phyloP scores from a whole-genome alignment of 2,888 invertebrate genomes.

The Calliphora vomitoria region DNA sequence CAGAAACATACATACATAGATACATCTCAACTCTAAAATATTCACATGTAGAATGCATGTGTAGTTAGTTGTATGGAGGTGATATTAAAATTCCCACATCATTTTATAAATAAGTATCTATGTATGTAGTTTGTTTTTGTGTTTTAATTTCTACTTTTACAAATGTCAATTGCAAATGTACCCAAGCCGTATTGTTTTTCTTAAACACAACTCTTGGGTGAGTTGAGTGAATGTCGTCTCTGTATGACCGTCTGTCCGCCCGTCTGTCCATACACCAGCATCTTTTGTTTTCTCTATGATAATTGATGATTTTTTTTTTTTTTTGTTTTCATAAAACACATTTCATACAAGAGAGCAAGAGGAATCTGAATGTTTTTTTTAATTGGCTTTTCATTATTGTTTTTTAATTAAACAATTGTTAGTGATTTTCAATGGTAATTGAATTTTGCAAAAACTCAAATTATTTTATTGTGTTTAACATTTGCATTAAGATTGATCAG shows the following conservation, averaged over 20 bases:
- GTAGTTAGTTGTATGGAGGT: conserved; percentile 56
- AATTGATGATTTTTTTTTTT: conserved; percentile 63
- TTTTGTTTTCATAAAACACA: neutral
- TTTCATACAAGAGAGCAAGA: neutral
- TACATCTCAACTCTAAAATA: neutral
- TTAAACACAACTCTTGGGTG: conserved; percentile 36
- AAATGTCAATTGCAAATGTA: conserved; percentile 66
- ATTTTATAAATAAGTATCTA: conserved; percentile 26
- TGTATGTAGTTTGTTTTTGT: conserved; percentile 4
- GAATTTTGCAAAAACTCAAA: conserved; percentile 37
- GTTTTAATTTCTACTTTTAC: conserved; percentile 57
- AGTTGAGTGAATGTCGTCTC: conserved; percentile 33
- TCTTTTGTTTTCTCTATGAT: conserved; percentile 63
- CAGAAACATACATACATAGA: neutral
- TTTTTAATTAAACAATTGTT: conserved; percentile 60
- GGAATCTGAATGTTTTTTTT: conserved; percentile 37
- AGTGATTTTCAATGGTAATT: conserved; percentile 39
- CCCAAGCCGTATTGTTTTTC: conserved; percentile 23
- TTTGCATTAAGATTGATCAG: conserved; percentile 28
- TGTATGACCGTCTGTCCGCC: conserved; percentile 23
- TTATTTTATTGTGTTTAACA: conserved; percentile 8
- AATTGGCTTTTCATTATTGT: conserved; percentile 65
- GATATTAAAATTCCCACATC: conserved; percentile 72
- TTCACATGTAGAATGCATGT: neutral
- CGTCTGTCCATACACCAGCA: conserved; percentile 58